Base-by-base conservation (phyloP, 2,797 vertebrate genomes). In the Stomatorhinus walkeri region DNA sequence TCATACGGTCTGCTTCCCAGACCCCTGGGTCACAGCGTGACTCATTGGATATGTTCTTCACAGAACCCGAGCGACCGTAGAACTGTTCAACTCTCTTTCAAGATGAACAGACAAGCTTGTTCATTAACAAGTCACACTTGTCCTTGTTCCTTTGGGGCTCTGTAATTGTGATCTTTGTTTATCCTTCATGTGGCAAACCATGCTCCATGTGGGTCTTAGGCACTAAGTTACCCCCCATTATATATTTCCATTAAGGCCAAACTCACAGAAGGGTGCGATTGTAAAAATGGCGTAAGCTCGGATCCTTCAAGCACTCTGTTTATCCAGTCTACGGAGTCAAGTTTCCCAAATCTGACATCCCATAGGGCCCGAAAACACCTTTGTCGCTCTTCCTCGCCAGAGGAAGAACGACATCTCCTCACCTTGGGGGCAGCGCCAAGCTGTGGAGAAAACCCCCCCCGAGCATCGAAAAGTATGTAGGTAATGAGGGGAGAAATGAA, bases 351-450 rank as follows among this genome's bases (percentile, higher is more conserved):
- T 87, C 79, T 24, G n/a, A 19, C 40, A 48, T 89, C 83, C 90
- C 88, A 89, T 6, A 64, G 79, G 79, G 79, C 87, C 56, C 7
- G 87, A 14, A 14, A 85, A 90, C 49, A 89, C 91, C 54, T 91
- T 90, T 90, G 54, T 89, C 91, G 90, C 87, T 91, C 85, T 36
- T 87, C 89, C 48, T 89, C 48, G 1, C 49, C 3, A 36, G 16
- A 88, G 88, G 91, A 90, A 90, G 22, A 48, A 64, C 59, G 51
- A 40, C 1, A 79, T 1, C 64, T 88, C 1, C 64, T 87, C 83
- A 88, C 85, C n/a, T 84, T 90, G 89, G 16, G 91, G 16, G 85
- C 88, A 16, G 22, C 89, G 89, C 83, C 85, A 68, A 85, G 88
- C 88, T 90, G 61, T 49, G 85, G 51, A 54, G 79, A 72, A 52